phyloP scores from a whole-genome alignment of 2,113 vertebrate species.

The Pristiophorus japonicus region DNA sequence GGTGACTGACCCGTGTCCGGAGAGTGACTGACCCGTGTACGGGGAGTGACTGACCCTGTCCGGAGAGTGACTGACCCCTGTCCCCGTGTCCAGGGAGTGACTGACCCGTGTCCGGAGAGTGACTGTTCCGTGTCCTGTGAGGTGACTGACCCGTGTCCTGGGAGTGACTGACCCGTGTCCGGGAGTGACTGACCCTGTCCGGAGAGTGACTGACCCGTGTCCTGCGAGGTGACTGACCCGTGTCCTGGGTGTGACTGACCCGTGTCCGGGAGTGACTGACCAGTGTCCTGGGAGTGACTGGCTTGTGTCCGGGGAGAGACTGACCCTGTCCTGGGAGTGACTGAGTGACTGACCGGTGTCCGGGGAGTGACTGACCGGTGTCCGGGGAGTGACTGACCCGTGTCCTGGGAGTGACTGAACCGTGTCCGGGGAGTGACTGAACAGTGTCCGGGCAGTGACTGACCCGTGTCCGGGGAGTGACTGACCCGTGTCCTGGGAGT shows the following conservation, averaged over 20 bases:
- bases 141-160: not conserved
- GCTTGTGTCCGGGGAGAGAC: not conserved
- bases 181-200: too few relatives aligned
- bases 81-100: too few relatives aligned
- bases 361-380: too few relatives aligned
- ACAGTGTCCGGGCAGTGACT: too few relatives aligned
- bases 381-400: not conserved
- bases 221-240: too few relatives aligned
- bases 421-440: not conserved
- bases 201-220: not conserved
- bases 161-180: not conserved
- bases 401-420: too few relatives aligned
- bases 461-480: not conserved
- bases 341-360: too few relatives aligned
- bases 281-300: not conserved
- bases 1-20: too few relatives aligned
- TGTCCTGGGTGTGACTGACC: not conserved
- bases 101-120: not conserved
- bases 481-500: not conserved
- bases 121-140: too few relatives aligned
- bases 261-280: too few relatives aligned
- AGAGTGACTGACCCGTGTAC: not conserved
- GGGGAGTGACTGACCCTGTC: not conserved
- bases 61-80: too few relatives aligned
- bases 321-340: not conserved